Percentiles rank a stretch among this genome's conserved stretches.
These are phyloP conservation scores for Hylomyscus alleni DNA, from an alignment of 2,797 vertebrate genomes.

Conservation along the genomic window DNA sequence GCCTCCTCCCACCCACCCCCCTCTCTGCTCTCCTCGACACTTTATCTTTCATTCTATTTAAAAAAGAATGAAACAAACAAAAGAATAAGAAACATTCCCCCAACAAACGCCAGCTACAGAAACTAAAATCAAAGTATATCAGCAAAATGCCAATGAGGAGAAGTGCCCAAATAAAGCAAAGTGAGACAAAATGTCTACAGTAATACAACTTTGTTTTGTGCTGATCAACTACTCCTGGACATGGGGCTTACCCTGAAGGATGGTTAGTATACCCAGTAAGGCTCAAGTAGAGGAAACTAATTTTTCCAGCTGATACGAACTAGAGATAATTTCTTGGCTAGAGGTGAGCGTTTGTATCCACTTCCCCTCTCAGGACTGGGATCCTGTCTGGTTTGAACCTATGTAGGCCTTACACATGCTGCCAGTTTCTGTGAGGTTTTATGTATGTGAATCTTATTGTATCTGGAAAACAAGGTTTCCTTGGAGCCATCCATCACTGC, in stretches of 20 bases:
- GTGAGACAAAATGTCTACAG: neutral
- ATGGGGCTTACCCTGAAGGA: neutral
- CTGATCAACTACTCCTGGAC: neutral
- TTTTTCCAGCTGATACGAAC: neutral
- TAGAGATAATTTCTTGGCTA: neutral
- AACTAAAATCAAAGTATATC: neutral
- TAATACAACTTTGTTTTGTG: neutral
- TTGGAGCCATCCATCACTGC: neutral
- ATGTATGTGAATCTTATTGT: neutral
- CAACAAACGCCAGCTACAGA: neutral
- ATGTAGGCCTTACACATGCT: neutral
- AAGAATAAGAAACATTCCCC: neutral
- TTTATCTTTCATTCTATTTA: neutral
- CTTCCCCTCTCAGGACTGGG: neutral
- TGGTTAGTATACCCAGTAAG: neutral
- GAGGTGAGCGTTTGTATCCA: neutral
- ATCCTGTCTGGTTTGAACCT: neutral
- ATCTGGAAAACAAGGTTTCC: neutral
- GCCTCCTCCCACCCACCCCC: fast-evolving
- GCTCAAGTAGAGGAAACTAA: neutral
- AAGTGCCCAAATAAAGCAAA: neutral
- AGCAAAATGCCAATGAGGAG: neutral
- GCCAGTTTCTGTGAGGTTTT: neutral
- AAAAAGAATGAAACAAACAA: neutral
- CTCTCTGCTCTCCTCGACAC: neutral